Conservation (phyloP, 2,888 invertebrate genomes). For the Agriopis leucophaearia region DNA sequence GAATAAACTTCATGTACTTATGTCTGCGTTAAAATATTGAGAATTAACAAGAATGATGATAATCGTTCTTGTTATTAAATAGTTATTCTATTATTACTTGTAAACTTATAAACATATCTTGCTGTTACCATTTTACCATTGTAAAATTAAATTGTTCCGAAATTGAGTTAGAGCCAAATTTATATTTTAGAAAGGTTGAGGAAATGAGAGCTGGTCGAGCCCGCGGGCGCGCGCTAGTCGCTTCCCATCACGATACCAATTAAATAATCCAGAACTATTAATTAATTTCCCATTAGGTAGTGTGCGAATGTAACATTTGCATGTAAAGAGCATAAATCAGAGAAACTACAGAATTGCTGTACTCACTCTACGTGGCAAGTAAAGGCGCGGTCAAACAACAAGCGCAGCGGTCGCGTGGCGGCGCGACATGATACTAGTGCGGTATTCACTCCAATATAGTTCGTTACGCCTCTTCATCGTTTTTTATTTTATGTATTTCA, state of each 20-base stretch:
- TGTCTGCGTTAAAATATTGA: no score
- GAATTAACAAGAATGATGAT: no score
- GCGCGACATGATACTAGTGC: not conserved
- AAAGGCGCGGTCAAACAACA: not conserved
- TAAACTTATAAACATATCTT: no score
- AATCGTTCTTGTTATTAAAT: no score
- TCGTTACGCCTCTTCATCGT: no score
- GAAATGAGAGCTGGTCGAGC: not conserved
- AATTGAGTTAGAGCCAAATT: not conserved
- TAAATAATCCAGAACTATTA: conserved; percentile 41
- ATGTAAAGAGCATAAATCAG: conserved; percentile 51
- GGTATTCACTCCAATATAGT: no score
- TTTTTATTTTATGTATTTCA: no score
- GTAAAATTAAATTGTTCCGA: not conserved
- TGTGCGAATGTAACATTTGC: conserved; percentile 51
- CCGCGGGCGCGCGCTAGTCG: conserved; percentile 25
- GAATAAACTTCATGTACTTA: no score
- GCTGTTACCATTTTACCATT: no score
- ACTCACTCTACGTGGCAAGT: not conserved
- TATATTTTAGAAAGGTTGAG: conserved; percentile 1
- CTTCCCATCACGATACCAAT: conserved; percentile 35
- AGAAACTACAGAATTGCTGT: not conserved
- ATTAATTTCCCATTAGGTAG: conserved; percentile 45
- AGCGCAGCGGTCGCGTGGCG: not conserved
- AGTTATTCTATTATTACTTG: no score